These are phyloP conservation scores for Enteromius trimaculatus DNA, from an alignment of 2,797 vertebrate genomes.

Conservation along the genomic window DNA sequence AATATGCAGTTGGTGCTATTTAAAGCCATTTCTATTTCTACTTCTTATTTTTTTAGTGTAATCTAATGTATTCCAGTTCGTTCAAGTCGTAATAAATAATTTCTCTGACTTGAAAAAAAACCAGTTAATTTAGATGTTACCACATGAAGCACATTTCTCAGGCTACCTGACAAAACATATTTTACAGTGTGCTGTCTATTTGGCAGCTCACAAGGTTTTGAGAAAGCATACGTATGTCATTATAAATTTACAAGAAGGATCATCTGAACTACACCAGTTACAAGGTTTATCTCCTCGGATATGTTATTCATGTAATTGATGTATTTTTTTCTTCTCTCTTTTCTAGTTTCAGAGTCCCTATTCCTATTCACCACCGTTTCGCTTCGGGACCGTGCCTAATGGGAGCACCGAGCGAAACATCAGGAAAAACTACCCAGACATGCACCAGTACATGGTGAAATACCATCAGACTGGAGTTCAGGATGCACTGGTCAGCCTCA, in stretches of 20 bases:
- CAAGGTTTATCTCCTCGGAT: slow-evolving; percentile 9
- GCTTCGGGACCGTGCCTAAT: slow-evolving; percentile 97
- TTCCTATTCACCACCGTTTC: slow-evolving; percentile 95
- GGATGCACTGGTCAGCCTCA: slow-evolving; percentile 93
- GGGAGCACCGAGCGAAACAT: slow-evolving; percentile 98
- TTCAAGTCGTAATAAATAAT: slow-evolving; percentile 9
- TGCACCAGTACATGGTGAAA: slow-evolving; percentile 98
- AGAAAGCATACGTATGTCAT: not conserved
- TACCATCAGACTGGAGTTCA: slow-evolving; percentile 92
- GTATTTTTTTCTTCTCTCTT: slow-evolving; percentile 5
- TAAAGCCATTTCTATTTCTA: not conserved
- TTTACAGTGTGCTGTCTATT: slow-evolving; percentile 26
- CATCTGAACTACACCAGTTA: slow-evolving; percentile 10
- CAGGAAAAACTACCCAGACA: slow-evolving; percentile 96
- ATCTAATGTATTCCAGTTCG: not conserved
- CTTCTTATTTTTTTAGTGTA: not conserved
- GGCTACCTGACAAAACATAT: slow-evolving; percentile 35
- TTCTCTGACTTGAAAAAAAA: slow-evolving; percentile 13
- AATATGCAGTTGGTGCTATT: not conserved
- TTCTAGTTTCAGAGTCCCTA: slow-evolving; percentile 93
- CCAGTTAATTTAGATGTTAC: slow-evolving; percentile 19
- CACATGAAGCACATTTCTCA: slow-evolving; percentile 4
- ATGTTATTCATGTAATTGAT: slow-evolving; percentile 6
- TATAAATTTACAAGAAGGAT: slow-evolving; percentile 34
- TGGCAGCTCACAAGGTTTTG: slow-evolving; percentile 25